Evolutionary conservation across 2,113 vertebrate genomes (phyloP).

Genomic region (Varanus salvator): DNA sequence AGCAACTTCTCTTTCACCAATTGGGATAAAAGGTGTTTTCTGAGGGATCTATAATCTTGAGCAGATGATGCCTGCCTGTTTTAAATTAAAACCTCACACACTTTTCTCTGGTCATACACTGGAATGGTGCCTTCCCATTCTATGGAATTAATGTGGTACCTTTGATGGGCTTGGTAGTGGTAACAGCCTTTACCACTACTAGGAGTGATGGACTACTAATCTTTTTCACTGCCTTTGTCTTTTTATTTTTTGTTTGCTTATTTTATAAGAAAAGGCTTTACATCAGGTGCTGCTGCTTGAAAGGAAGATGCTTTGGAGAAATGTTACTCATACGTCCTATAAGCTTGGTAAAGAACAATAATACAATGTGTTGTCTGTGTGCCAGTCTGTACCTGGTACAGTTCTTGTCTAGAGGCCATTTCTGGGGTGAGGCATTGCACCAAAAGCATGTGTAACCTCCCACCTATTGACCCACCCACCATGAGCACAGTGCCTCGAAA

Average conservation of each 20-base stretch:
- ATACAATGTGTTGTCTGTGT: background rate
- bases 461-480: background rate
- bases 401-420: background rate
- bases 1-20: slow-evolving; percentile 12
- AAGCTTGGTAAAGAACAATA: background rate
- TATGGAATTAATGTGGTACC: background rate
- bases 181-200: background rate
- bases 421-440: background rate
- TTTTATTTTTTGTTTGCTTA: background rate
- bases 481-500: background rate
- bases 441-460: background rate
- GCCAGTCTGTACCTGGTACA: background rate
- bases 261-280: background rate
- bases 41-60: slow-evolving; percentile 16
- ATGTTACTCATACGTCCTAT: background rate
- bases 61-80: background rate
- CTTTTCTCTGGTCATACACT: background rate
- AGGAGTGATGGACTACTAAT: background rate
- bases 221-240: background rate
- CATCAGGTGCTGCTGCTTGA: background rate
- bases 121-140: background rate
- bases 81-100: background rate
- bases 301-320: background rate
- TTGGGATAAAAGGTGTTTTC: slow-evolving; percentile 4
- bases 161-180: background rate